Conservation (phyloP, 1,140 invertebrate species). For the Bactericera cockerelli region DNA sequence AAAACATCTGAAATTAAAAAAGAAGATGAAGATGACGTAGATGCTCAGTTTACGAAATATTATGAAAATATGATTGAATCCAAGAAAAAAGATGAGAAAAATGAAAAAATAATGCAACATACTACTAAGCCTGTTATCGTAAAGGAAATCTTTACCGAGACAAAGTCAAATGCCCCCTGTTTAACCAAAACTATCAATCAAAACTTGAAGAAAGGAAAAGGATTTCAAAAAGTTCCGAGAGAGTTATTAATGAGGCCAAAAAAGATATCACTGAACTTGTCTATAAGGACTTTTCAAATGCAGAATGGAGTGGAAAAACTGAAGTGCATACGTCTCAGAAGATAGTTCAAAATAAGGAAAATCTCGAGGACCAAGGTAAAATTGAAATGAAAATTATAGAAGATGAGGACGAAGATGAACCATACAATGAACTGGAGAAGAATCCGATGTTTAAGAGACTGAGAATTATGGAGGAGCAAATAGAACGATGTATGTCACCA, state of each 20-base stretch:
- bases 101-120: neutral
- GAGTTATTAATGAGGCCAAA: neutral
- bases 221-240: neutral
- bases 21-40: neutral
- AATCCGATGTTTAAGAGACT: slow-evolving; percentile 5
- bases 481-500: slow-evolving; percentile 5
- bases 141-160: neutral
- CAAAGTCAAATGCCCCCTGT: neutral
- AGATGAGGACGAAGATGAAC: neutral
- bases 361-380: neutral
- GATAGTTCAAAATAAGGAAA: neutral
- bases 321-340: neutral
- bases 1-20: neutral
- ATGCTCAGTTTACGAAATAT: slow-evolving; percentile 1
- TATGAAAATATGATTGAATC: neutral
- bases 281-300: neutral
- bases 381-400: neutral
- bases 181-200: neutral
- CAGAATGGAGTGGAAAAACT: neutral
- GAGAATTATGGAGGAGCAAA: neutral
- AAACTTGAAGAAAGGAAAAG: slow-evolving; percentile 5
- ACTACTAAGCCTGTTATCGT: neutral
- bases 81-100: neutral
- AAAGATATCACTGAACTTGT: neutral
- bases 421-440: neutral